Base-by-base conservation (phyloP, 2,888 invertebrate genomes). In the Pristionchus mayeri region DNA sequence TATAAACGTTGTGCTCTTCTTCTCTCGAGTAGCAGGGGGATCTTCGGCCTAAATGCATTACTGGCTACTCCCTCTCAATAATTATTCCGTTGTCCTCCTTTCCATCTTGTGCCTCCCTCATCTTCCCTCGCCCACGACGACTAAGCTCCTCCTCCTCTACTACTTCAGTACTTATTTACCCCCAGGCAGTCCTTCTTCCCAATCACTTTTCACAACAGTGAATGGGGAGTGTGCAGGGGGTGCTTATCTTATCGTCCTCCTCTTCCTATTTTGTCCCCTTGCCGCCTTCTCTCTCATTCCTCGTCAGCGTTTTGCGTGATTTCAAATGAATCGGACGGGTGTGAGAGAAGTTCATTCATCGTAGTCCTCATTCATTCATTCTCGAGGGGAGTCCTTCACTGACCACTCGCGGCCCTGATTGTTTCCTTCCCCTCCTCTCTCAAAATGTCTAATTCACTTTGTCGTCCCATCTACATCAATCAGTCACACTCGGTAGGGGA, bases 391-490 rank as follows among this genome's bases (percentile, higher is more conserved):
- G 71, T 71, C 40, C 40, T 44, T 71, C 40, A 48, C 48, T 52
- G 50, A 30, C 48, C 76, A 48, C 76, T 76, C 50, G 50, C 76
- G 27, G 44, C 24, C 40, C 76, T 48, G 50, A 76, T 76, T 48
- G 76, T 76, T 52, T 76, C 50, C 76, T 50, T 52, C 50, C 76
- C 24, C 75, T 50, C 71, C 9, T 44, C 50, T 48, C 50, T 48
- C 48, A 76, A 76, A 34, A 30, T 52, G 48, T 52, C 76, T 76
- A 76, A 76, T 76, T 76, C 76, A 52, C 76, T 76, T 76, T 76
- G 76, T 52, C 76, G 76, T 76, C 76, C 76, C 76, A 76, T 76
- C 76, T 76, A 48, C 76, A 48, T 76, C 76, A 76, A 76, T 76
- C 76, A 76, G 76, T 76, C 50, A 71, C 11, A 16, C 67, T 54